Percentiles rank a stretch among this genome's conserved stretches.
Conservation (phyloP, 2,888 invertebrate genomes). For the Trypoxylon attenuatum region DNA sequence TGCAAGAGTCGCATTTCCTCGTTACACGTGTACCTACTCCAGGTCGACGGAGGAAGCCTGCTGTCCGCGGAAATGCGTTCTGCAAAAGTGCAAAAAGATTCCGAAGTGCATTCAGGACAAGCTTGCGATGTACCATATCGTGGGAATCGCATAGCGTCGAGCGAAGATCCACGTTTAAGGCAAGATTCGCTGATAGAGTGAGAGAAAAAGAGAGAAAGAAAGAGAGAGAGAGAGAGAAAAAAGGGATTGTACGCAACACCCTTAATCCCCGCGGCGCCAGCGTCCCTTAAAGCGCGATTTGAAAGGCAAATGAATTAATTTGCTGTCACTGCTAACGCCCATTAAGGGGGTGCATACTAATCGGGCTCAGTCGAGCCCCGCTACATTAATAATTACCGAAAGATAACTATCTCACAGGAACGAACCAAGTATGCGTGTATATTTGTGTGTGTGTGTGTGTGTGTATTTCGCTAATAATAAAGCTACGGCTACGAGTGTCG, state of each 20-base stretch:
- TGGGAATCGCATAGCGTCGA: constrained; percentile 53
- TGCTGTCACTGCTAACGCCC: neutral
- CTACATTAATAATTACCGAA: too few relatives aligned
- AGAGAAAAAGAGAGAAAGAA: too few relatives aligned
- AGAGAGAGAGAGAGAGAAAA: too few relatives aligned
- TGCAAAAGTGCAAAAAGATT: constrained; percentile 58
- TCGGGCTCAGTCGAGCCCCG: too few relatives aligned
- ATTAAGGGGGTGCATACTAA: neutral
- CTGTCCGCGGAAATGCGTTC: constrained; percentile 67
- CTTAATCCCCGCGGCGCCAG: too few relatives aligned
- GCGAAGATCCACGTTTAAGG: constrained; percentile 34
- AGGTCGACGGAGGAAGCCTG: constrained; percentile 64
- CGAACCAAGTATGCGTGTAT: neutral
- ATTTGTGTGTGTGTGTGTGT: neutral
- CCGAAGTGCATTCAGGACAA: constrained; percentile 70
- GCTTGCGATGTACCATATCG: constrained; percentile 65
- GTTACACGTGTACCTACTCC: constrained; percentile 13
- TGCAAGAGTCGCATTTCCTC: neutral
- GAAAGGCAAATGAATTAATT: neutral
- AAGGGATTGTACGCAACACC: too few relatives aligned
- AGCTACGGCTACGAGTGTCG: neutral
- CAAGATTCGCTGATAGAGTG: constrained; percentile 27
- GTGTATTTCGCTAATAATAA: neutral
- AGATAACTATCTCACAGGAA: neutral
- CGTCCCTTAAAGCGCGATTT: too few relatives aligned